A percentile compares a stretch with the other conserved stretches of the same genome.
These are phyloP conservation scores for Danaus chrysippus DNA, from an alignment of 2,888 invertebrate species.

Conservation along the genomic window DNA sequence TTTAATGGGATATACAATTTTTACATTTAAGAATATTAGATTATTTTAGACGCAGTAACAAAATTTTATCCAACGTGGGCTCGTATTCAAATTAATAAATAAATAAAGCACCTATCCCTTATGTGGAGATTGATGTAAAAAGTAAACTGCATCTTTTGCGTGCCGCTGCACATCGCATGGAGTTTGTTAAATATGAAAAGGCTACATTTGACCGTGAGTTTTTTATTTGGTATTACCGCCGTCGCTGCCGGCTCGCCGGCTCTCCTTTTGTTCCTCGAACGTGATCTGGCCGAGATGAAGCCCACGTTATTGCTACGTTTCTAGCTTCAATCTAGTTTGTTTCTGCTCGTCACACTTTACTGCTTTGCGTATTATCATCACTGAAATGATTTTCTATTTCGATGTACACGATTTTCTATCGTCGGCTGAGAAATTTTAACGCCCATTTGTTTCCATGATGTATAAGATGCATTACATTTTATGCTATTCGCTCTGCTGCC, in stretches of 20 bases:
- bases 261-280: conserved; percentile 71
- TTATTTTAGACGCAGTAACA: too few species aligned
- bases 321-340: conserved; percentile 64
- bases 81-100: too few species aligned
- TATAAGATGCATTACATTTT: conserved; percentile 60
- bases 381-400: conserved; percentile 53
- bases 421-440: conserved; percentile 44
- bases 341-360: conserved; percentile 58
- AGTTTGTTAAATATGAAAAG: conserved; percentile 69
- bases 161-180: conserved; percentile 49
- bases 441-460: conserved; percentile 56
- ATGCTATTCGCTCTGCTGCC: conserved; percentile 52
- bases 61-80: too few species aligned
- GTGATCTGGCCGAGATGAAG: conserved; percentile 74
- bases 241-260: conserved; percentile 57
- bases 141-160: conserved; percentile 41
- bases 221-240: conserved; percentile 60
- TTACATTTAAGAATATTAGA: too few species aligned
- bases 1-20: too few species aligned
- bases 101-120: conserved; percentile 3
- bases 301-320: conserved; percentile 64
- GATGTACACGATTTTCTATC: conserved; percentile 40
- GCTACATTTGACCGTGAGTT: conserved; percentile 65
- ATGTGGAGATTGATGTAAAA: conserved; percentile 15
- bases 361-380: conserved; percentile 53